Conservation (phyloP, 2,113 vertebrate species). For the Laticauda colubrina region DNA sequence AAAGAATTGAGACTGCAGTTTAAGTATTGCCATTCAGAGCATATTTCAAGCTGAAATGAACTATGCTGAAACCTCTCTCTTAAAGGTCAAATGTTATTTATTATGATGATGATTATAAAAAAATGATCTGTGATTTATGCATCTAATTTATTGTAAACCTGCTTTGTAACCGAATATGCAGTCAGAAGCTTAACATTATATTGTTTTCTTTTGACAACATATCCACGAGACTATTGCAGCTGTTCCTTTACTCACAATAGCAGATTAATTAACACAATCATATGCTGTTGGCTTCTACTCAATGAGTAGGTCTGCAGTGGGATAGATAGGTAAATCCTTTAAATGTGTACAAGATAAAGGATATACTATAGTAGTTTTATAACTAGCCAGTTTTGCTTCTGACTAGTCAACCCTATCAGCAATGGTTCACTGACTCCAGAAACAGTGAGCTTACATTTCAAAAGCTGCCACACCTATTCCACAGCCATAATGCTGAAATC, state of each 20-base stretch:
- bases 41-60: slow-evolving; percentile 91
- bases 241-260: slow-evolving; percentile 99
- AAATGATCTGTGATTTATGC: slow-evolving; percentile 97
- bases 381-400: slow-evolving; percentile 82
- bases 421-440: slow-evolving; percentile 68
- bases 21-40: slow-evolving; percentile 89
- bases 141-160: slow-evolving; percentile 92
- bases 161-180: slow-evolving; percentile 98
- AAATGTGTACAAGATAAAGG: slow-evolving; percentile 90
- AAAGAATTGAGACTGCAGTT: slow-evolving; percentile 80
- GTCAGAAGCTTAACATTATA: slow-evolving; percentile 97
- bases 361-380: slow-evolving; percentile 83
- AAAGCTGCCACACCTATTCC: slow-evolving; percentile 73
- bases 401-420: slow-evolving; percentile 85
- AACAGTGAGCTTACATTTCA: slow-evolving; percentile 66
- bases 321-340: slow-evolving; percentile 99
- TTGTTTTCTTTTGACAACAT: slow-evolving; percentile 99
- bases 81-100: slow-evolving; percentile 98
- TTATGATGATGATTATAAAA: slow-evolving; percentile 79
- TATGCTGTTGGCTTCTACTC: slow-evolving; percentile 96
- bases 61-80: slow-evolving; percentile 86
- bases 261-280: slow-evolving; percentile 99
- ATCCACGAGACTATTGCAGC: slow-evolving; percentile 96
- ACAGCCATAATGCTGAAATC: slow-evolving; percentile 65
- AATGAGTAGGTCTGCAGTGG: slow-evolving; percentile 96